phyloP scores from a whole-genome alignment of 2,797 vertebrate genomes.

The Cetoscarus ocellatus region DNA sequence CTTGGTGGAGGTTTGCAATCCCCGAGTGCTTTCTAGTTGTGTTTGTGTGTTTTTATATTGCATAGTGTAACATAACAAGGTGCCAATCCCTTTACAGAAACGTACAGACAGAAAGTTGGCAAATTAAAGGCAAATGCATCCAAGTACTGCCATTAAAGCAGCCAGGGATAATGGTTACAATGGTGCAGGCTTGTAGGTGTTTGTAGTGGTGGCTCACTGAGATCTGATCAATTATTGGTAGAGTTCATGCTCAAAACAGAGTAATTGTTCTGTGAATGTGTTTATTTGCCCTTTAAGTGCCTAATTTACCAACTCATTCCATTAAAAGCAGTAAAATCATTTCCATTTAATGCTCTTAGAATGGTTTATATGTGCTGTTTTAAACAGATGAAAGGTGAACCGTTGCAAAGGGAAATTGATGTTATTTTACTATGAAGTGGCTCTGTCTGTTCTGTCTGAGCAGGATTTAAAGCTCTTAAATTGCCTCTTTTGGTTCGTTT shows the following conservation, averaged over 20 bases:
- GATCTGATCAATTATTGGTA: not conserved
- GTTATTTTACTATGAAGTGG: not conserved
- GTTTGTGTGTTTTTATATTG: too few species aligned
- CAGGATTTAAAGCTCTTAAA: not conserved
- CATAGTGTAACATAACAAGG: too few species aligned
- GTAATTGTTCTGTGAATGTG: not conserved
- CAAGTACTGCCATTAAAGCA: too few species aligned
- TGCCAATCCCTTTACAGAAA: too few species aligned
- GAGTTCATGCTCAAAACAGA: constrained; percentile 4
- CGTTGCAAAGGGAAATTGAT: not conserved
- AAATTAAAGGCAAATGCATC: too few species aligned
- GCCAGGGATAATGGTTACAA: too few species aligned
- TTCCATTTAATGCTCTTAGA: not conserved
- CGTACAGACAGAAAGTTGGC: too few species aligned
- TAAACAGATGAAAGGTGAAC: not conserved
- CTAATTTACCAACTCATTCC: not conserved
- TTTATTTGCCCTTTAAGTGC: not conserved
- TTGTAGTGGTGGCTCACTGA: too few species aligned
- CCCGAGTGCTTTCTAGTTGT: too few species aligned
- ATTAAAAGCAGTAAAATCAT: not conserved
- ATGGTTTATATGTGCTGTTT: not conserved
- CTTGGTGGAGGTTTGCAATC: too few species aligned
- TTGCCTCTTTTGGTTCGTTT: not conserved
- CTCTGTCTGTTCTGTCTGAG: not conserved
- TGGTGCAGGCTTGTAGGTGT: too few species aligned